These are phyloP conservation scores for Phortica okadai DNA, from an alignment of 2,888 invertebrate genomes.

Conservation along the genomic window DNA sequence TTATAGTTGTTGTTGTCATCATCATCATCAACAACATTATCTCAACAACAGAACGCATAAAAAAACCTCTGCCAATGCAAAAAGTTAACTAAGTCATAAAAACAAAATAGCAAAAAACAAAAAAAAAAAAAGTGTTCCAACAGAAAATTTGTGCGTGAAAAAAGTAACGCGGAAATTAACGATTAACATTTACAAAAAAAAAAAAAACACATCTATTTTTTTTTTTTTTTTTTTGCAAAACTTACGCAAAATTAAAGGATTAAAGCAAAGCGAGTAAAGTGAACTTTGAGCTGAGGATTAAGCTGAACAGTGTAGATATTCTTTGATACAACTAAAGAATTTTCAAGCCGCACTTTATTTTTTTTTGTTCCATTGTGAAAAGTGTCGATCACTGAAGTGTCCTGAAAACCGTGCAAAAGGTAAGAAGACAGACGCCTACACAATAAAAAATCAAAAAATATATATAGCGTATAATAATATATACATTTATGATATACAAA, in stretches of 20 bases:
- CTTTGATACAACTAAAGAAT: neutral
- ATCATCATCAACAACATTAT: neutral
- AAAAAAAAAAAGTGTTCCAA: neutral
- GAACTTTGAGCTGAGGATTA: neutral
- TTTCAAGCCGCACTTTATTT: too few relatives aligned
- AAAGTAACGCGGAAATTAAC: neutral
- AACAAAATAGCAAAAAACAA: neutral
- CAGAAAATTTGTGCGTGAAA: neutral
- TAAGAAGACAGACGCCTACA: too few relatives aligned
- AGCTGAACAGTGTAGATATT: neutral
- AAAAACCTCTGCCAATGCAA: neutral
- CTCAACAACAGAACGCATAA: neutral
- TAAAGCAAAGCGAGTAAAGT: neutral
- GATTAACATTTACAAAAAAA: too few relatives aligned
- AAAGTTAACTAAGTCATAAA: slow-evolving; percentile 10
- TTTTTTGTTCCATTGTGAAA: too few relatives aligned
- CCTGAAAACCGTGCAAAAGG: too few relatives aligned
- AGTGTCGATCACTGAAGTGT: too few relatives aligned
- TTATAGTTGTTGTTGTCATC: neutral
- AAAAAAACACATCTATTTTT: too few relatives aligned
- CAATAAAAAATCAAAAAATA: too few relatives aligned
- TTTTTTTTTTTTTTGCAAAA: too few relatives aligned
- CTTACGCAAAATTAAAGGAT: neutral
- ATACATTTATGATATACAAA: too few relatives aligned
- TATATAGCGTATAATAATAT: too few relatives aligned